phyloP scores from a whole-genome alignment of 2,797 vertebrate genomes.

The Falco concolor region DNA sequence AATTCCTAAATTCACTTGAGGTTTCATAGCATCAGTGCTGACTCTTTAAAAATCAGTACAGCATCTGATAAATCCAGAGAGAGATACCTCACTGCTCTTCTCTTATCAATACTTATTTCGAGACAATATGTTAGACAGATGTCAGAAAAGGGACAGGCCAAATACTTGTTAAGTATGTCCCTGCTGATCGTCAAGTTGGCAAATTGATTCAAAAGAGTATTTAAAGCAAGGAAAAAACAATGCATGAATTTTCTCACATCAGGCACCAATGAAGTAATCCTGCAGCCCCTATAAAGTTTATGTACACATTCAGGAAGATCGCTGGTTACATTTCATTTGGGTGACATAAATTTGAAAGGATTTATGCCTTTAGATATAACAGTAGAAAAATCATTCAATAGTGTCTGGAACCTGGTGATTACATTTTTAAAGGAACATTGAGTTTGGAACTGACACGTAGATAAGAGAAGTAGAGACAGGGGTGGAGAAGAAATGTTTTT shows the following conservation, averaged over 20 bases:
- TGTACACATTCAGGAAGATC: background rate
- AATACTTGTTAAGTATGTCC: background rate
- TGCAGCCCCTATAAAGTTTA: constrained; percentile 1
- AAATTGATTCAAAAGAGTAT: background rate
- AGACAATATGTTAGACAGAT: background rate
- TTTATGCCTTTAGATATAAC: constrained; percentile 40
- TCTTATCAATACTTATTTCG: background rate
- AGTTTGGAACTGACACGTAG: constrained; percentile 54
- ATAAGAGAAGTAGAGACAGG: constrained; percentile 14
- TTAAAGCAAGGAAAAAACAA: background rate
- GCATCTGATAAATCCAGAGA: background rate
- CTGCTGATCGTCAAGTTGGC: background rate
- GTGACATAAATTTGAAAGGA: constrained; percentile 44
- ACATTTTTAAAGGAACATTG: constrained; percentile 60
- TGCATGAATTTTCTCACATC: background rate
- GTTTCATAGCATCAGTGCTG: background rate
- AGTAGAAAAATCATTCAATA: constrained; percentile 32
- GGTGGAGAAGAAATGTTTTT: constrained; percentile 27
- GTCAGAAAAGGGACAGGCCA: background rate
- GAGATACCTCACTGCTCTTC: background rate
- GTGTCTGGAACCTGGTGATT: constrained; percentile 54
- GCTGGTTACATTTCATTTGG: constrained; percentile 14
- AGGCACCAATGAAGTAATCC: background rate
- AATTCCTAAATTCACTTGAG: background rate
- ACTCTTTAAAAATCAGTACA: constrained; percentile 31